Percentiles rank a stretch among this genome's conserved stretches.
Evolutionary conservation across 30 jellyfish, hydroid and myxozoan genomes (phyloP).

Genomic region (Hydractinia symbiolongicarpus): DNA sequence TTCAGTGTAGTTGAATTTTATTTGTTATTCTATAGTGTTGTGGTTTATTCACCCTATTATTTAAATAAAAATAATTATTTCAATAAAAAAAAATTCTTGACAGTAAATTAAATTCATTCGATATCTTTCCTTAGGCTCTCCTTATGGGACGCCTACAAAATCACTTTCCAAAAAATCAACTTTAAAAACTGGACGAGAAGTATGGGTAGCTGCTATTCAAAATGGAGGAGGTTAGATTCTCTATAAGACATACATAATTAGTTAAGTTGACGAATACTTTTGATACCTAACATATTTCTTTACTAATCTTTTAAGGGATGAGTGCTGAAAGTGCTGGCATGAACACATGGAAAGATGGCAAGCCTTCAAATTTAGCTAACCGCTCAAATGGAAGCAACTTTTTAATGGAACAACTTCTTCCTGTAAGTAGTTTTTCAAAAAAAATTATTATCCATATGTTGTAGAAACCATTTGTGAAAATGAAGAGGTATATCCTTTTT

Average conservation of each 20-base stretch:
- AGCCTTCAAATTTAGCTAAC: constrained; percentile 13
- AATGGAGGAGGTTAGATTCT: constrained; percentile 70
- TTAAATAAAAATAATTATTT: too few relatives aligned
- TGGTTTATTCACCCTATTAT: too few relatives aligned
- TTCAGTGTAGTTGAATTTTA: too few relatives aligned
- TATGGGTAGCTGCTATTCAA: constrained; percentile 85
- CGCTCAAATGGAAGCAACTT: constrained; percentile 1
- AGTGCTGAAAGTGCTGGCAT: constrained; percentile 82
- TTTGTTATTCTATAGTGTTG: too few relatives aligned
- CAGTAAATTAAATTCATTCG: too few relatives aligned
- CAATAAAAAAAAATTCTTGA: too few relatives aligned
- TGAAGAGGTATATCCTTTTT: neutral
- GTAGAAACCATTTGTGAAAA: neutral
- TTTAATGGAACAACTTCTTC: constrained; percentile 12
- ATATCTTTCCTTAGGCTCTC: constrained; percentile 1
- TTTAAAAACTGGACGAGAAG: constrained; percentile 78
- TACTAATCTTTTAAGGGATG: constrained; percentile 42
- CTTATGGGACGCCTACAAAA: constrained; percentile 36
- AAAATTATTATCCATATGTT: neutral
- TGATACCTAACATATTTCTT: neutral
- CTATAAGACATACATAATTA: too few relatives aligned
- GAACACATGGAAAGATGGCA: constrained; percentile 65
- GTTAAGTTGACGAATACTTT: neutral
- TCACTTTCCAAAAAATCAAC: constrained; percentile 7
- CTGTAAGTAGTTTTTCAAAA: neutral